Evolutionary conservation across 2,888 invertebrate genomes (phyloP), one percentile per base, ranked within the genome.

Genomic region (Hyalella azteca): DNA sequence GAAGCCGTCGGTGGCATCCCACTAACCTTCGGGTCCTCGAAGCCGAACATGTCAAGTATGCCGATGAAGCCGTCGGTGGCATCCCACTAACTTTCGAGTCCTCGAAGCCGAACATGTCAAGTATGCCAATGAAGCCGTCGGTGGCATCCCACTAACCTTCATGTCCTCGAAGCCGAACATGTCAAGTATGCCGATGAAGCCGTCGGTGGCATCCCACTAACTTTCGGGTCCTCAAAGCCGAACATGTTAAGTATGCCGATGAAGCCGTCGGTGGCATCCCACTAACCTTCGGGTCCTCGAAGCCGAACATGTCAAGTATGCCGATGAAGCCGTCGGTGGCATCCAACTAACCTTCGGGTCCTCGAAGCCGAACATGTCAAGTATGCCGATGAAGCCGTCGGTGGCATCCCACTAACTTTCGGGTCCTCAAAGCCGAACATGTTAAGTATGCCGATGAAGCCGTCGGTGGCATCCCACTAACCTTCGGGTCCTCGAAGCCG

Each of bases 371-470:
- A 45, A 40, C 39, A 73, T 77, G 26, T 97, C 97, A 79, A 97
- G 90, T 87, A 97, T 96, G 60, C 96, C 96, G 85, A 97, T 96
- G 89, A 96, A 96, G 13, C 96, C 96, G 88, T 96, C 96, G 0
- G 96, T 96, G 48, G 95, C 95, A 89, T 95, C 95, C 73, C 39
- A 73, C 85, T 85, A 86, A 90, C 90, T 87, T 94, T 93, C 41
- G 94, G 94, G 88, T 95, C 95, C 89, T 97, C 96, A 89, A 97
- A 97, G 5, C 97, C 97, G 89, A 97, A 97, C 96, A 97, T 96
- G 88, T 97, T 97, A 79, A 97, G 90, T 87, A 97, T 96, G 60
- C 96, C 96, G 85, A 97, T 96, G 89, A 96, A 96, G 13, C 96
- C 96, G 88, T 96, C 96, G 0, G 96, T 96, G 48, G 95, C 95